Conservation (phyloP, 2,797 vertebrate species). For the Ara ararauna region DNA sequence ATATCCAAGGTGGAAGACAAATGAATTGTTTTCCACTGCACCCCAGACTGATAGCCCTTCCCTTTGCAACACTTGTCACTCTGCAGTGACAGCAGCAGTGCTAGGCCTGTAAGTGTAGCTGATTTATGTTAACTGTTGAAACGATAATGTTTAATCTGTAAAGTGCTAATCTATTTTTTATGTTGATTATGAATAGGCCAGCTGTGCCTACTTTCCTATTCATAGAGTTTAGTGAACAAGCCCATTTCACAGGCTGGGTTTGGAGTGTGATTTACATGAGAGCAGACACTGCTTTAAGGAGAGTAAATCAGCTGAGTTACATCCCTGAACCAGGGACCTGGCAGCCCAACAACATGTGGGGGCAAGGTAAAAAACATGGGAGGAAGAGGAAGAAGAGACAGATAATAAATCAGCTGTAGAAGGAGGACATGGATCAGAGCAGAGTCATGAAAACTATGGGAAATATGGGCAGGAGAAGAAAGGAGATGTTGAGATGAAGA, state of each 20-base stretch:
- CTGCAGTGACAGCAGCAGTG: constrained; percentile 6
- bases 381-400: not conserved
- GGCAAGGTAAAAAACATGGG: not conserved
- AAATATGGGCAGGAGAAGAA: not conserved
- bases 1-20: not conserved
- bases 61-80: not conserved
- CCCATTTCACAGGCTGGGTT: constrained; percentile 73
- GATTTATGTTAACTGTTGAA: constrained; percentile 82
- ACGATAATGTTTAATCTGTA: constrained; percentile 85
- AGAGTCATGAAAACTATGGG: not conserved
- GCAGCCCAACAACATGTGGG: not conserved
- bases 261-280: constrained; percentile 45
- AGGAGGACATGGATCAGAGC: not conserved
- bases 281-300: constrained; percentile 27
- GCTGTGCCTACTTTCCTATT: constrained; percentile 86
- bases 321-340: not conserved
- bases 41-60: not conserved
- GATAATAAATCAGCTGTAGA: not conserved
- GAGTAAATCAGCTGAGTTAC: constrained; percentile 29
- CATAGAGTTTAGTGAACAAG: constrained; percentile 76
- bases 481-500: not conserved
- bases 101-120: constrained; percentile 59
- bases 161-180: constrained; percentile 85
- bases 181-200: constrained; percentile 86
- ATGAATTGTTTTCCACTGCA: not conserved